These are phyloP conservation scores for Tiphia femorata DNA, from an alignment of 2,888 invertebrate species.

Conservation along the genomic window DNA sequence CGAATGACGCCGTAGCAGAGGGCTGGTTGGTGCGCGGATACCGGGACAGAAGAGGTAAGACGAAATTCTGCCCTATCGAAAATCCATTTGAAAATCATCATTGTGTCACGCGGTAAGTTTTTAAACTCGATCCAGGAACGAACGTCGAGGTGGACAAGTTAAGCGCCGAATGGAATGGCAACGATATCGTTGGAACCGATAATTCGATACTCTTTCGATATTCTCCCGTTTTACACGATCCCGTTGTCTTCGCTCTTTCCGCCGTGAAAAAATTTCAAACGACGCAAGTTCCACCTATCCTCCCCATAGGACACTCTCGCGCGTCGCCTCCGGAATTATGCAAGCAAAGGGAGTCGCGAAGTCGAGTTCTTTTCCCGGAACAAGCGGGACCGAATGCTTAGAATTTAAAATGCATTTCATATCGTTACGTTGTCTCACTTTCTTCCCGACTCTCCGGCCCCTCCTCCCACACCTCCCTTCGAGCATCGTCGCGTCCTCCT, in stretches of 20 bases:
- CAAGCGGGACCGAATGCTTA: slow-evolving; percentile 50
- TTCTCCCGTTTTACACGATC: too few species aligned
- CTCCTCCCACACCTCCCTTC: slow-evolving; percentile 8
- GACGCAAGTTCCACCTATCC: too few species aligned
- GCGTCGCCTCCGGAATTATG: slow-evolving; percentile 45
- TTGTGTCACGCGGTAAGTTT: too few species aligned
- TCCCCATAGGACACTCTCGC: too few species aligned
- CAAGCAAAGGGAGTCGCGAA: slow-evolving; percentile 48
- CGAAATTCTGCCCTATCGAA: neutral
- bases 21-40: slow-evolving; percentile 62
- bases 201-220: too few species aligned
- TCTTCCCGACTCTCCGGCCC: slow-evolving; percentile 32
- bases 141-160: too few species aligned
- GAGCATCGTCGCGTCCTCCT: slow-evolving; percentile 16
- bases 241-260: too few species aligned
- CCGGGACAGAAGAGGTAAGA: slow-evolving; percentile 62
- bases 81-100: too few species aligned
- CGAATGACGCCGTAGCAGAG: slow-evolving; percentile 65
- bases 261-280: too few species aligned
- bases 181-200: too few species aligned
- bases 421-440: slow-evolving; percentile 45
- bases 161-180: too few species aligned
- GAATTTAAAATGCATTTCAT: slow-evolving; percentile 58
- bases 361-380: slow-evolving; percentile 45
- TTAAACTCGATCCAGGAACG: too few species aligned